Evolutionary conservation across 2,888 invertebrate species (phyloP), one percentile per base, ranked within the genome.

Genomic region (Coenonympha glycerion): DNA sequence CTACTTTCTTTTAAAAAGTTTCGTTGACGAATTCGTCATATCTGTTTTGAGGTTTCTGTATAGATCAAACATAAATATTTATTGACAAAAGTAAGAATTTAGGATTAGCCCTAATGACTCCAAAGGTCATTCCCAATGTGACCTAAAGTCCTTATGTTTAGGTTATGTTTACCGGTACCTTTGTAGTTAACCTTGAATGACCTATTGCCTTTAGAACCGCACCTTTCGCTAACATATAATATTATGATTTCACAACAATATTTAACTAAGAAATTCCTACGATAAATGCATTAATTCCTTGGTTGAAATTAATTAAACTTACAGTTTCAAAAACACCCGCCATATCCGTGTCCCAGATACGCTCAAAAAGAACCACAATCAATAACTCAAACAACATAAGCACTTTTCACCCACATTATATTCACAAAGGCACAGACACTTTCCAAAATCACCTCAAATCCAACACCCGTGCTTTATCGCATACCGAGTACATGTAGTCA

Each of bases 181-280:
- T 65, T 68, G 70, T 62, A 63, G 64, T 63, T 86, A 84, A 87
- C 87, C 87, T 87, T 87, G 85, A 82, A 82, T 86, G 87, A 87
- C 86, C 87, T 86, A 84, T 59, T 56, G 55, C 13, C 47, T 26
- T 56, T 53, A 52, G 41, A 53, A 56, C 52, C 48, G 47, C 40
- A 52, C 15, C 42, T 55, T 45, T 37, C 48, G 41, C 50, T 44
- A 46, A 21, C 18, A 52, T 40, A 9, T 8, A 15, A 28, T 18
- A 28, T 13, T 28, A 41, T 3, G 28, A 28, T 28, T 18, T 19
- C 26, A 18, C 19, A 15, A 40, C 46, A 41, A 9, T 9, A 39
- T 15, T n/a, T 9, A 15, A 9, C 15, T 15, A 36, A 19, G 6
- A 2, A 15, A 15, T 39, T 24, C 8, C 24, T n/a, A 24, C 8